Conservation (phyloP, 92 coral and sea anemone species). For the Epizoanthus ramosus region DNA sequence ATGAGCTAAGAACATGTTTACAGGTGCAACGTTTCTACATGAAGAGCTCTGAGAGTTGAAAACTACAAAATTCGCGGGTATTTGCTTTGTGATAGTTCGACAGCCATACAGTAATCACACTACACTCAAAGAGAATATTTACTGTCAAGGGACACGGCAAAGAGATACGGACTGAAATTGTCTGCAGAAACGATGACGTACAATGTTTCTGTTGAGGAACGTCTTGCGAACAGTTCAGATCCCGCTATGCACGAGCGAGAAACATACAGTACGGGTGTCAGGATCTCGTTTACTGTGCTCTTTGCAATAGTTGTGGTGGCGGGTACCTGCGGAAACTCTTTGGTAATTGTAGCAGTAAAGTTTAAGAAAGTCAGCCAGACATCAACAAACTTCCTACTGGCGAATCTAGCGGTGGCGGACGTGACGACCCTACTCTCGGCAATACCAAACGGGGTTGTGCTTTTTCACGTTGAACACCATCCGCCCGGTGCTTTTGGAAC, state of each 20-base stretch:
- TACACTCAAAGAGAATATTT: no score
- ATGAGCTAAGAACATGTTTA: background rate
- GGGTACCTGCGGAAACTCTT: constrained; percentile 36
- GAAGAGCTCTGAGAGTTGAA: no score
- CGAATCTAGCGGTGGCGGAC: constrained; percentile 37
- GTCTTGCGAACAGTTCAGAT: background rate
- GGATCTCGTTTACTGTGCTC: constrained; percentile 8
- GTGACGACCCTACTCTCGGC: constrained; percentile 12
- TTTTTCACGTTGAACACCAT: constrained; percentile 15
- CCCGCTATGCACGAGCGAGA: background rate
- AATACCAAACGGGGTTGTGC: constrained; percentile 24
- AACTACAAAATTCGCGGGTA: no score
- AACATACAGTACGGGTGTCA: constrained; percentile 20
- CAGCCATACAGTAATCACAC: no score
- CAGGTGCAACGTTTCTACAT: no score
- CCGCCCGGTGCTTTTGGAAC: constrained; percentile 25
- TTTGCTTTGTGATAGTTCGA: no score
- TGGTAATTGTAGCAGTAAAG: constrained; percentile 28
- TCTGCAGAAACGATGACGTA: background rate
- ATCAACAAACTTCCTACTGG: constrained; percentile 34
- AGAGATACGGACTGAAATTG: background rate
- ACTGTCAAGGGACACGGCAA: no score
- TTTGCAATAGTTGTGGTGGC: constrained; percentile 10
- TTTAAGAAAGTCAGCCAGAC: constrained; percentile 26
- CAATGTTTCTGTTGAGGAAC: background rate